A percentile compares a stretch with the other conserved stretches of the same genome.
Evolutionary conservation across 2,113 vertebrate species (phyloP).

Genomic region (Philantomba maxwellii): DNA sequence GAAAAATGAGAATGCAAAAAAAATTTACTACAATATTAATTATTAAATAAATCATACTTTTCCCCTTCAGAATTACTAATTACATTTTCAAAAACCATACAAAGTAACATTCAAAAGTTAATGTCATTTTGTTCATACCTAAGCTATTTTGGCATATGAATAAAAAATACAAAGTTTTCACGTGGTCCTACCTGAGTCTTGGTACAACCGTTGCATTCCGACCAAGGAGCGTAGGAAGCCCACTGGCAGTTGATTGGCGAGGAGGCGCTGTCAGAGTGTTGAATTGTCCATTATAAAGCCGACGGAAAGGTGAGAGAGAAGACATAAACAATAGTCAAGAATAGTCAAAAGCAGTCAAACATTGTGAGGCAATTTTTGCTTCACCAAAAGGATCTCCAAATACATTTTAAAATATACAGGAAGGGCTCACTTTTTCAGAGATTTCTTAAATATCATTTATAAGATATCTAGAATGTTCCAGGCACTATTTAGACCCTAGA

Average conservation of each 20-base stretch:
- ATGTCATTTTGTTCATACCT: background rate
- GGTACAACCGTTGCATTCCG: constrained; percentile 88
- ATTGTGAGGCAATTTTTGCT: background rate
- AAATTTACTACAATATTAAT: background rate
- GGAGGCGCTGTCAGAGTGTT: constrained; percentile 47
- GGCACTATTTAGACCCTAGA: background rate
- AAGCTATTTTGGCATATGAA: background rate
- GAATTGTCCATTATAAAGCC: background rate
- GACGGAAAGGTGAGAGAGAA: background rate
- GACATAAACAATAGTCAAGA: background rate
- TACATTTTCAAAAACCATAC: background rate
- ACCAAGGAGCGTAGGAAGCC: constrained; percentile 87
- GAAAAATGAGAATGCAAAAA: background rate
- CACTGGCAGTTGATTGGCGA: constrained; percentile 85
- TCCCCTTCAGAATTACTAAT: background rate
- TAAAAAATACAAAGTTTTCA: background rate
- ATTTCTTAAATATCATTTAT: background rate
- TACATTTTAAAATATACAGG: background rate
- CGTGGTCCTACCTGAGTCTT: constrained; percentile 80
- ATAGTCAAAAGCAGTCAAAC: background rate
- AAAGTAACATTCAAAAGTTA: background rate
- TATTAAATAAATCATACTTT: background rate
- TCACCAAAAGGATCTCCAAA: background rate
- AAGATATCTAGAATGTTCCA: background rate
- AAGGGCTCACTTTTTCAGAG: background rate